A percentile compares a stretch with the other conserved stretches of the same genome.
These are phyloP conservation scores for Otus scops DNA, from an alignment of 2,797 vertebrate genomes.

Conservation along the genomic window DNA sequence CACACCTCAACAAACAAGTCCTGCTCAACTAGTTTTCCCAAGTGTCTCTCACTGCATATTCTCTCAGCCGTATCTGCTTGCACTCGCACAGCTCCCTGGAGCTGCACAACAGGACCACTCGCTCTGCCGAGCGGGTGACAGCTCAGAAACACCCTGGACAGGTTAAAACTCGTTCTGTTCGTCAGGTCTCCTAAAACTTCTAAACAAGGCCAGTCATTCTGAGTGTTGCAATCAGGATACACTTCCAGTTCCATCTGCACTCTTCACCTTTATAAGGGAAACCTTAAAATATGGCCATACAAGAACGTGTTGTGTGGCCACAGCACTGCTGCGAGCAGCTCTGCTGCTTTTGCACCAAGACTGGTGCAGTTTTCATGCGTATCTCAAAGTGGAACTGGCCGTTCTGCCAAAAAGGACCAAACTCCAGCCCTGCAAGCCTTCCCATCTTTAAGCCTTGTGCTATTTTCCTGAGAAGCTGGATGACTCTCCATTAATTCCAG, in stretches of 20 bases:
- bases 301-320: background rate
- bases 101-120: background rate
- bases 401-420: background rate
- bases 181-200: background rate
- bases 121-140: fast-evolving
- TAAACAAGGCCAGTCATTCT: background rate
- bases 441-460: background rate
- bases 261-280: background rate
- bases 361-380: fast-evolving
- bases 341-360: background rate
- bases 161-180: background rate
- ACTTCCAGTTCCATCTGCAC: background rate
- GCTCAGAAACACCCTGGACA: background rate
- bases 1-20: background rate
- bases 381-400: background rate
- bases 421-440: background rate
- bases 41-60: background rate
- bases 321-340: background rate
- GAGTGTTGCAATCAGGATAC: background rate
- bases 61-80: background rate
- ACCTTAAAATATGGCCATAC: background rate
- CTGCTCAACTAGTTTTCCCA: background rate
- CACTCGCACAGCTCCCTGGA: background rate
- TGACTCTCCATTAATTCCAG: background rate
- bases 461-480: background rate